Evolutionary conservation across 2,797 vertebrate genomes (phyloP), one percentile per base, ranked within the genome.

Genomic region (Cacajao melanocephalus): DNA sequence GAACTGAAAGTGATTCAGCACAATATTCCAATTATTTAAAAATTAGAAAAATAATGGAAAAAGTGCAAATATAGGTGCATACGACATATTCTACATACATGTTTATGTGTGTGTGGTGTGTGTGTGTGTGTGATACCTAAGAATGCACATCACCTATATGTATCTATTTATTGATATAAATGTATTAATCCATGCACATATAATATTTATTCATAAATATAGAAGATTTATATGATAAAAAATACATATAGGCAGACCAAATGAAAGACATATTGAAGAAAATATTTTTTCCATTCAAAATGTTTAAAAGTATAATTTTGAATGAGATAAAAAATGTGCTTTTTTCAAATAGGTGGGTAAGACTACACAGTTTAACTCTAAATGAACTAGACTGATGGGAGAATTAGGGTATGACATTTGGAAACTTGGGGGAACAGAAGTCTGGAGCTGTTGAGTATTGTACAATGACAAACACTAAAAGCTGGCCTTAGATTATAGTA

Each of bases 401-500:
- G 85, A 94, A 30, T 57, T 61, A 96, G 2, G 7, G 13, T 17
- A 73, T 78, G 46, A 57, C 1, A 4, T 13, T 33, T n/a, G 14
- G 20, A 85, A 78, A 1, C 6, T 85, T 55, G 17, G 3, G 36
- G 26, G 10, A 19, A 57, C 10, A 85, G 13, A n/a, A 58, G n/a
- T 57, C 30, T 55, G 15, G 26, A 81, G n/a, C 19, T 33, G 5
- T 14, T 50, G 11, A 78, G 44, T 86, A 91, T 88, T 64, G 0
- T 70, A 81, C 80, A 96, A 67, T 61, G 46, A 48, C 5, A 95
- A 96, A 52, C 64, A n/a, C 1, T 96, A 92, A 89, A 89, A n/a
- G 6, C 72, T 97, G 98, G 95, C n/a, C 83, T 96, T 80, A 58
- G 93, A 97, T 96, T 55, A 81, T 26, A 55, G 79, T 17, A 55